Base-by-base conservation (phyloP, 2,888 invertebrate genomes). In the Pinctada fucata region DNA sequence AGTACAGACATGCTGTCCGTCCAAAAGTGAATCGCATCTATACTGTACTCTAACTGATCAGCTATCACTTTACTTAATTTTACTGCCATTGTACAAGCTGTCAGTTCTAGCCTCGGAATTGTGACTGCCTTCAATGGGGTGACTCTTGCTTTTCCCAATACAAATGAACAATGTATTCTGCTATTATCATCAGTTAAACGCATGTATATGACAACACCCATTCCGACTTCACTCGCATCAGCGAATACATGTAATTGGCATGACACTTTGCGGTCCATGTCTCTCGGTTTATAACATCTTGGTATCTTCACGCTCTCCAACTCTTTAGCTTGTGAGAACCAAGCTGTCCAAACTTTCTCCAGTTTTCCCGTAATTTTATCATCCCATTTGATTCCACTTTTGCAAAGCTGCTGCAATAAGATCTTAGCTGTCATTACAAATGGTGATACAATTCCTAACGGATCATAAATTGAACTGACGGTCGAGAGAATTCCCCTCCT, bases 211-310 rank as follows among this genome's bases (percentile, higher is more conserved):
- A 77, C 83, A 3, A 48, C 63, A 3, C 78, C 81, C 48, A 78
- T 78, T 5, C 77, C 83, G 31, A 58, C 10, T 6, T 81, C 76
- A 13, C 79, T 76, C 2, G 80, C 80, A 66, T 82, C 82, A 6
- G 79, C 73, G 69, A 82, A 79, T 10, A 49, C n/a, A 75, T 82
- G 79, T 3, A 81, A 31, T 63, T 81, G 69, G 49, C 75, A 75
- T 5, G 74, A 50, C 2, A 47, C 16, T 2, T 76, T 16, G 0
- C 58, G 13, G 16, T 65, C 73, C 47, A 75, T 75, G 0, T 71
- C 49, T n/a, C 10, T 2, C 10, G 79, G 75, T 31, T 79, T 74
- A 45, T 73, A 58, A 58, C 80, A 81, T 66, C 82, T 16, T 13
- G 49, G 10, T 5, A 83, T 72, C 8, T 8, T 63, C 4, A 68